Percentiles rank a stretch among this genome's conserved stretches.
Evolutionary conservation across 2,797 vertebrate species (phyloP).

Genomic region (Hippocampus kuda): DNA sequence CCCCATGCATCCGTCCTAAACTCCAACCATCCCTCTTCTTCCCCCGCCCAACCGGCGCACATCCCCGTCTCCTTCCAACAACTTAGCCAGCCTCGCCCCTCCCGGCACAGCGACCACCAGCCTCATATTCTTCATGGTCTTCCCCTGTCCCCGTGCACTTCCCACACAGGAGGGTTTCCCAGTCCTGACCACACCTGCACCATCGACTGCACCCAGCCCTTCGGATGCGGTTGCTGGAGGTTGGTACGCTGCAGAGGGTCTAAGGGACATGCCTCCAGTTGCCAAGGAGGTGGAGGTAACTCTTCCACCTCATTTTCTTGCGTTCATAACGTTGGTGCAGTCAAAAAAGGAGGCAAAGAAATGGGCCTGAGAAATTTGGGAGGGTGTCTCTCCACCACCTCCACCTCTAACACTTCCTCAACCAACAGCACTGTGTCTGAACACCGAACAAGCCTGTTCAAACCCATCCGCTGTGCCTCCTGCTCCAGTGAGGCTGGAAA

Average conservation of each 20-base stretch:
- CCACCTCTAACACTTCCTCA: conserved; percentile 72
- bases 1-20: conserved; percentile 67
- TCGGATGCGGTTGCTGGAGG: conserved; percentile 76
- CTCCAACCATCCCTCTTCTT: conserved; percentile 52
- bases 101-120: conserved; percentile 50
- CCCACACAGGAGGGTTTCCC: conserved; percentile 63
- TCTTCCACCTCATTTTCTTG: conserved; percentile 65
- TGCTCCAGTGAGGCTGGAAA: conserved; percentile 62
- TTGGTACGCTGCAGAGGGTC: conserved; percentile 64
- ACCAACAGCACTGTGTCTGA: conserved; percentile 71
- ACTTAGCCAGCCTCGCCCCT: conserved; percentile 43
- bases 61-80: conserved; percentile 53
- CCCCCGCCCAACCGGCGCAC: conserved; percentile 50
- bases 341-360: conserved; percentile 48
- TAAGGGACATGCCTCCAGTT: conserved; percentile 50
- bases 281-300: conserved; percentile 55
- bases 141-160: conserved; percentile 66
- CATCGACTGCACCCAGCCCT: conserved; percentile 70
- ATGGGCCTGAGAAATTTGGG: conserved; percentile 69
- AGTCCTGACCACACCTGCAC: conserved; percentile 76
- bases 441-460: conserved; percentile 60
- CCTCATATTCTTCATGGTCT: conserved; percentile 60
- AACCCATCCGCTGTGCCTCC: conserved; percentile 66
- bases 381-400: conserved; percentile 69
- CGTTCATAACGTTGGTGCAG: conserved; percentile 49